Evolutionary conservation across 2,888 invertebrate genomes (phyloP).

Genomic region (Eucera pruinosa): DNA sequence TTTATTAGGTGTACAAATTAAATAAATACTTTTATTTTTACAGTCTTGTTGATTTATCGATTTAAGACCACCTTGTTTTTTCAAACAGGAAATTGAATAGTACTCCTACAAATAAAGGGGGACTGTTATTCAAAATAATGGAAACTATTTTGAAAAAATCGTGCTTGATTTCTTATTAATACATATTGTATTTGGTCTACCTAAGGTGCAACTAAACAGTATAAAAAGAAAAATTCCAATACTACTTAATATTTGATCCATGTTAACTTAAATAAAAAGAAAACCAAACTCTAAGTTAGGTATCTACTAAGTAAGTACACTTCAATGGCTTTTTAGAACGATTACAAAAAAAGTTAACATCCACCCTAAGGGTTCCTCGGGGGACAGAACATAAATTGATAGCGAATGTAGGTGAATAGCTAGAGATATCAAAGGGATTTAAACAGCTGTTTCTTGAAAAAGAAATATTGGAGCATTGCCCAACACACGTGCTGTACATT

Average conservation of each 20-base stretch:
- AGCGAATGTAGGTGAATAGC: slow-evolving; percentile 23
- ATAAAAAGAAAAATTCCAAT: background rate
- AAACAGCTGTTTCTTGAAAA: slow-evolving; percentile 2
- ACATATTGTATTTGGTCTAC: no score
- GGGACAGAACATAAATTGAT: background rate
- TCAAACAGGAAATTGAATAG: no score
- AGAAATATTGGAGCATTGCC: slow-evolving; percentile 17
- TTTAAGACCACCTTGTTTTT: no score
- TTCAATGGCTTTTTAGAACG: background rate
- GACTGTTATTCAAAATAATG: no score
- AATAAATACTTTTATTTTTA: no score
- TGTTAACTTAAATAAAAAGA: background rate
- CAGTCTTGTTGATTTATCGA: no score
- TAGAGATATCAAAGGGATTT: slow-evolving; percentile 23
- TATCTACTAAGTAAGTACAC: background rate
- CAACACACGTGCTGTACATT: background rate
- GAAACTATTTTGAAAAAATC: no score
- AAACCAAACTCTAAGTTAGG: background rate
- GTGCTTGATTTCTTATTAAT: no score
- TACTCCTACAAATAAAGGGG: no score
- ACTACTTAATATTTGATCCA: background rate
- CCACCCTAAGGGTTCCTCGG: background rate
- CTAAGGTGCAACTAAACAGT: no score
- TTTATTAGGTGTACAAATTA: no score
- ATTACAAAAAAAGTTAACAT: background rate